A percentile compares a stretch with the other conserved stretches of the same genome.
Evolutionary conservation across 2,797 vertebrate genomes (phyloP).

Genomic region (Gallinago nigripennis): DNA sequence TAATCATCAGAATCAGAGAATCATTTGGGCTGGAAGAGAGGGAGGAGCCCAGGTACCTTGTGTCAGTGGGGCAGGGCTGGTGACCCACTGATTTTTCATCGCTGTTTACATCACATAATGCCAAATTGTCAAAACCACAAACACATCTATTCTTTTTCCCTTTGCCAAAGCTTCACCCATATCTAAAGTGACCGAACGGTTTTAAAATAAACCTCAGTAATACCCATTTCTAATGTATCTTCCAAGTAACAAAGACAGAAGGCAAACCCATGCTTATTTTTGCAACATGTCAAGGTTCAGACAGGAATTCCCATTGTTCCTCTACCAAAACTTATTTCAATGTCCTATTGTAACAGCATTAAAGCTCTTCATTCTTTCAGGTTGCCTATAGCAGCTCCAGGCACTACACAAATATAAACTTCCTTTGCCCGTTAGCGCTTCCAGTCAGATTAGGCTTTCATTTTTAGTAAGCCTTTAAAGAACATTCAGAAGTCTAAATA

Average conservation of each 20-base stretch:
- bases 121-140: background rate
- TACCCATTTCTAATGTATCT: background rate
- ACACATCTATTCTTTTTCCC: background rate
- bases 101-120: background rate
- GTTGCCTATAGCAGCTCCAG: background rate
- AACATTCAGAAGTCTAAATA: background rate
- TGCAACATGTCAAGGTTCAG: background rate
- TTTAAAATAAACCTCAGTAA: background rate
- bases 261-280: background rate
- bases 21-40: background rate
- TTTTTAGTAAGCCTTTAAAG: background rate
- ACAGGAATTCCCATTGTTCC: background rate
- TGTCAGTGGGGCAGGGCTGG: fast-evolving
- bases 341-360: background rate
- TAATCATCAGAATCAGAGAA: background rate
- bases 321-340: background rate
- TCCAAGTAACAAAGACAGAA: background rate
- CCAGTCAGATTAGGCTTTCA: background rate
- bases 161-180: background rate
- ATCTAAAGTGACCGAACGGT: background rate
- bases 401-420: background rate
- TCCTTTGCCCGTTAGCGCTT: background rate
- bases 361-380: background rate
- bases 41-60: background rate
- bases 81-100: background rate